Evolutionary conservation across 2,797 vertebrate genomes (phyloP), one percentile per base, ranked within the genome.

Genomic region (Knipowitschia caucasica): DNA sequence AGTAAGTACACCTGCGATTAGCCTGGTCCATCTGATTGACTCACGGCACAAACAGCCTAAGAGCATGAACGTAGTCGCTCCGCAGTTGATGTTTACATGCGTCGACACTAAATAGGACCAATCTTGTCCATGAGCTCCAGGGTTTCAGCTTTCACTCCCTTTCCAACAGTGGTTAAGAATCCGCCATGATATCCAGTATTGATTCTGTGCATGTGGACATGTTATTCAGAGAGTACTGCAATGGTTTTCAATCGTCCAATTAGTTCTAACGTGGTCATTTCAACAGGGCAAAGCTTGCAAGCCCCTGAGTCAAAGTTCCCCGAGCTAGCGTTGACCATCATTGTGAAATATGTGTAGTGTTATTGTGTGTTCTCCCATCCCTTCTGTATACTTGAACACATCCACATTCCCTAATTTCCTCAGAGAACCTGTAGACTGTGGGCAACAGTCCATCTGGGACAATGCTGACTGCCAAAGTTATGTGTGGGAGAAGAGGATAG

Each of bases 371-470:
- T 34, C 51, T 50, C 11, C 53, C 45, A 14, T 45, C 53, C 55
- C 42, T 17, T 33, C 26, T 21, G 38, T 43, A 63, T 55, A 25
- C 49, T 53, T 53, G 49, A 66, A 59, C 54, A 20, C 30, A 50
- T 64, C 50, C 57, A 49, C 23, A 68, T 61, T 65, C 65, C 62
- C 34, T 3, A 52, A 53, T 56, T 62, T 72, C 59, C 71, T 64
- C 70, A 77, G 64, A 67, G 77, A 79, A 77, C 75, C 70, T 63
- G 61, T 72, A 79, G 77, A 75, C 70, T 81, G 77, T 73, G 69
- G 72, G 73, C 77, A 70, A 30, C 31, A 30, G 50, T 71, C 75
- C 80, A 79, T 76, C 67, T 61, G 77, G 75, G 78, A 75, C 73
- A 64, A 56, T 52, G 36, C 26, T 0, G 64, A 51, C 64, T 73